Evolutionary conservation across 2,888 invertebrate species (phyloP).

Genomic region (Ichneumoninae sp.): DNA sequence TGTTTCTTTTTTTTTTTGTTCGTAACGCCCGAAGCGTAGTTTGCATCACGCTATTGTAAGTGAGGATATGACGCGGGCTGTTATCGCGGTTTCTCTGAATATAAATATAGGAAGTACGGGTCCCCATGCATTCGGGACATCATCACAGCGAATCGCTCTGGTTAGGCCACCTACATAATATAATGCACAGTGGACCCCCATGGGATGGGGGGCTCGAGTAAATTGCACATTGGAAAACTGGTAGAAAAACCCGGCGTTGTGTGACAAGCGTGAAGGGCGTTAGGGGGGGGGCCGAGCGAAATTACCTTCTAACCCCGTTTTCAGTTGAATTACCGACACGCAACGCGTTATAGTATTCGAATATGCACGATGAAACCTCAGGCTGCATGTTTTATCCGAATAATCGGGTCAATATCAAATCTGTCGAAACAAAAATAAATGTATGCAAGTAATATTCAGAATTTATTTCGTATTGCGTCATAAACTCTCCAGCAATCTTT

Average conservation of each 20-base stretch:
- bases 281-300: background rate
- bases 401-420: background rate
- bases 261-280: constrained; percentile 39
- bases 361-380: background rate
- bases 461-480: constrained; percentile 29
- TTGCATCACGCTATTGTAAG: constrained; percentile 57
- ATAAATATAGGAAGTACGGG: constrained; percentile 63
- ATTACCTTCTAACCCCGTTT: constrained; percentile 51
- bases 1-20: constrained; percentile 51
- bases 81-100: constrained; percentile 58
- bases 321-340: constrained; percentile 21
- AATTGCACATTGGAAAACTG: constrained; percentile 42
- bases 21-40: constrained; percentile 48
- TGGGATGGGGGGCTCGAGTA: constrained; percentile 6
- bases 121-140: constrained; percentile 57
- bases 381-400: background rate
- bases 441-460: background rate
- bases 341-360: background rate
- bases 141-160: constrained; percentile 41
- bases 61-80: constrained; percentile 58
- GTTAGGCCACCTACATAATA: constrained; percentile 34
- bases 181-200: constrained; percentile 29
- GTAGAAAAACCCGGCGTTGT: constrained; percentile 1
- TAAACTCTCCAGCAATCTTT: background rate
- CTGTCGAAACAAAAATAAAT: background rate